Percentiles rank a stretch among this genome's conserved stretches.
These are phyloP conservation scores for Agriotes lineatus DNA, from an alignment of 2,888 invertebrate species.

Conservation along the genomic window DNA sequence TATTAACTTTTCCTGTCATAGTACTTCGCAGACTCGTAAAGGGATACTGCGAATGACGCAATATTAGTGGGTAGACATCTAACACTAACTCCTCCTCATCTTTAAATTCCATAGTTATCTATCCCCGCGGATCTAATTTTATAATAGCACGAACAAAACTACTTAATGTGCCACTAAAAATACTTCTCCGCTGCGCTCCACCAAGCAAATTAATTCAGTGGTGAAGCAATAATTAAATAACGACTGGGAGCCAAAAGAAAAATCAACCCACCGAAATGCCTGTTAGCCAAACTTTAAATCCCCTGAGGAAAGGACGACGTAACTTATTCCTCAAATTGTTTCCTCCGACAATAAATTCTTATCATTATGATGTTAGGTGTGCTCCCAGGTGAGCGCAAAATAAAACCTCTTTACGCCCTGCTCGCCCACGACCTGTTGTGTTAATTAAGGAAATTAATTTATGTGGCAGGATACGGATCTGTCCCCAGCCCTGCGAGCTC, in stretches of 20 bases:
- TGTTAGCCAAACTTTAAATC: neutral
- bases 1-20: too few species aligned
- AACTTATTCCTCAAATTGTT: conserved; percentile 23
- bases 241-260: neutral
- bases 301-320: neutral
- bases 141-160: neutral
- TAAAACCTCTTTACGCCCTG: conserved; percentile 27
- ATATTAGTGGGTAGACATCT: too few species aligned
- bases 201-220: neutral
- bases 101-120: neutral
- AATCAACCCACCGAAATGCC: neutral
- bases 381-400: conserved; percentile 28
- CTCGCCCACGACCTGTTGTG: conserved; percentile 24
- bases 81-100: neutral
- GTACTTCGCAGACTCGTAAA: too few species aligned
- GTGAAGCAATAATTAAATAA: neutral
- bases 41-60: too few species aligned
- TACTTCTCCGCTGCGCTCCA: neutral
- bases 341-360: conserved; percentile 27
- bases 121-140: neutral
- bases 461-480: conserved; percentile 78
- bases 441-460: conserved; percentile 40
- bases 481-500: conserved; percentile 80
- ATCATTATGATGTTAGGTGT: conserved; percentile 27
- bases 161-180: neutral